Percentiles rank a stretch among this genome's conserved stretches.
These are phyloP conservation scores for Trichogramma dendrolimi DNA, from an alignment of 2,888 invertebrate genomes.

Conservation along the genomic window DNA sequence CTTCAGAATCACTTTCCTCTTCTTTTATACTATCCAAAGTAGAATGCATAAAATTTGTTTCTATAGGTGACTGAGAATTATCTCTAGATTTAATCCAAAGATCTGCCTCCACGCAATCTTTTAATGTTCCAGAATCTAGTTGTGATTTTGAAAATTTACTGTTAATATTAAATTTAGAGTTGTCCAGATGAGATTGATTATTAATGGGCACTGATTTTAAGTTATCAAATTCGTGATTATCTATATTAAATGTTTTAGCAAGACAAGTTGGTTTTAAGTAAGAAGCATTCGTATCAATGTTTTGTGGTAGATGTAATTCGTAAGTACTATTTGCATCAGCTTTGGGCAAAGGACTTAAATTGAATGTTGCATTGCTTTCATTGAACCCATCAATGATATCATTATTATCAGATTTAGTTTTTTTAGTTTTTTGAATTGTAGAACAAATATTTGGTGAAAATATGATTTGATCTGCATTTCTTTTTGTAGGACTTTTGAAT, in stretches of 20 bases:
- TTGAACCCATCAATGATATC: background rate
- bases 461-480: constrained; percentile 5
- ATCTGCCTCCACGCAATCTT: constrained; percentile 43
- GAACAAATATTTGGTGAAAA: constrained; percentile 36
- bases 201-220: constrained; percentile 30
- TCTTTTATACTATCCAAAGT: constrained; percentile 29
- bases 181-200: background rate
- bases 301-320: constrained; percentile 31
- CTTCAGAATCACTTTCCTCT: constrained; percentile 15
- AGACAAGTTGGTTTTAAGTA: constrained; percentile 31
- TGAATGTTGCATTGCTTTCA: constrained; percentile 25
- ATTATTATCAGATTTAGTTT: constrained; percentile 16
- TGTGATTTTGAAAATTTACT: constrained; percentile 25
- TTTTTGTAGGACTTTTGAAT: constrained; percentile 17
- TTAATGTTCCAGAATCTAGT: constrained; percentile 35
- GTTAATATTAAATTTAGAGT: constrained; percentile 6
- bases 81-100: constrained; percentile 38
- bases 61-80: constrained; percentile 19
- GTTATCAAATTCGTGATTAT: constrained; percentile 14
- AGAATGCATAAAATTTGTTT: constrained; percentile 21
- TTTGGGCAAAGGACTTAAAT: constrained; percentile 21
- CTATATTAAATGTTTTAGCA: constrained; percentile 29
- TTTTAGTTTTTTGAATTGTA: constrained; percentile 25
- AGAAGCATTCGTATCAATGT: constrained; percentile 18
- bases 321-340: constrained; percentile 31